Evolutionary conservation across 2,797 vertebrate species (phyloP), one percentile per base, ranked within the genome.

Genomic region (Tragopan temminckii): DNA sequence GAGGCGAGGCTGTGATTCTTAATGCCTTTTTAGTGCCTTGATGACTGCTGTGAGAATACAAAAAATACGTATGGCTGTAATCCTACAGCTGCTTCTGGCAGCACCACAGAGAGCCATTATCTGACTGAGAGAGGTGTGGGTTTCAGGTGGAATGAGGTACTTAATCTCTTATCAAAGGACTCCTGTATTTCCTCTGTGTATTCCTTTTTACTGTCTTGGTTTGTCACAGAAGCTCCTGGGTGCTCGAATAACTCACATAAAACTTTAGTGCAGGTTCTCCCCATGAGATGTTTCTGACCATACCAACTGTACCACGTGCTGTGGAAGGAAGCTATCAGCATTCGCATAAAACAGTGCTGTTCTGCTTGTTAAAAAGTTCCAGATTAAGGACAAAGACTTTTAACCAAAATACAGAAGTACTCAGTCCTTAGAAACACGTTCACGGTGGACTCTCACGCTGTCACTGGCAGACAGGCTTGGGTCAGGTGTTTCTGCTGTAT

Each of bases 161-260:
- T 63, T 89, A 88, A 94, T 89, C 80, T 86, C 62, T 62, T 91
- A n/a, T 78, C 72, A 93, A 86, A 93, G 72, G 74, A 40, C n/a
- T 88, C 53, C 50, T 80, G 4, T 83, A 36, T 94, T 90, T 88
- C 58, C 20, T 75, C 53, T 42, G 33, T 46, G 57, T 89, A 23
- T 78, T 88, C 38, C 62, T 79, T 80, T 76, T 80, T 80, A 62
- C 71, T 62, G 25, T 68, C 79, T 46, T 85, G 6, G 16, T 63
- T 80, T 53, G 53, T 61, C 69, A 62, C 7, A 62, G 50, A 74
- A 35, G n/a, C 62, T 90, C 61, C 55, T 64, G 33, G 68, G 33
- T 78, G 38, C 68, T 92, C 7, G 3, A 77, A 23, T 82, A 66
- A 68, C 40, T 80, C 23, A 0, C 18, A 64, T 17, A 62, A 64